phyloP scores from a whole-genome alignment of 1,140 invertebrate species.

The Apocrypta bakeri region DNA sequence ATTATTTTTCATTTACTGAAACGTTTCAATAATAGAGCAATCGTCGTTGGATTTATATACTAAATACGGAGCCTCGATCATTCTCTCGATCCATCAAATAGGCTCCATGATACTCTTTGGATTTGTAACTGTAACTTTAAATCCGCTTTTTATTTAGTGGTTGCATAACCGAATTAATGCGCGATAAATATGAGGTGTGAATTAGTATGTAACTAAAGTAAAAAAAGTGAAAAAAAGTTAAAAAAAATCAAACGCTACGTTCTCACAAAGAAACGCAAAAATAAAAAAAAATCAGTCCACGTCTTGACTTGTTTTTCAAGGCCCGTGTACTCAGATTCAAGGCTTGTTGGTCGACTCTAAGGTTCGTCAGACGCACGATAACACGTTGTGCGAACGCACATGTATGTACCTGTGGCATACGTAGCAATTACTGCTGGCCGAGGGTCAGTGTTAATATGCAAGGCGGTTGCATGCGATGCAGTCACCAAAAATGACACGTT shows the following conservation, averaged over 20 bases:
- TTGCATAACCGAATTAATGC: neutral
- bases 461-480: conserved; percentile 29
- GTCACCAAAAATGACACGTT: conserved; percentile 48
- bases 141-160: neutral
- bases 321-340: neutral
- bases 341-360: neutral
- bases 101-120: no score
- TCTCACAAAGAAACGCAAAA: neutral
- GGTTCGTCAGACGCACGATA: conserved; percentile 2
- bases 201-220: neutral
- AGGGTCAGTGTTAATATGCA: conserved; percentile 47
- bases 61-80: no score
- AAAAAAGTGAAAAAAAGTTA: neutral
- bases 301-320: neutral
- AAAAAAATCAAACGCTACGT: neutral
- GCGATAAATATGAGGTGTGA: neutral
- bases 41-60: no score
- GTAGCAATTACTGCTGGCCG: conserved; percentile 30
- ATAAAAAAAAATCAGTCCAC: neutral
- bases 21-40: no score
- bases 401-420: neutral
- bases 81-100: no score
- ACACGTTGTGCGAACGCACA: neutral
- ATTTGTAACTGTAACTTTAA: neutral
- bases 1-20: no score